A percentile compares a stretch with the other conserved stretches of the same genome.
phyloP scores from a whole-genome alignment of 2,888 invertebrate species.

The Callyntrura guangdongensis region DNA sequence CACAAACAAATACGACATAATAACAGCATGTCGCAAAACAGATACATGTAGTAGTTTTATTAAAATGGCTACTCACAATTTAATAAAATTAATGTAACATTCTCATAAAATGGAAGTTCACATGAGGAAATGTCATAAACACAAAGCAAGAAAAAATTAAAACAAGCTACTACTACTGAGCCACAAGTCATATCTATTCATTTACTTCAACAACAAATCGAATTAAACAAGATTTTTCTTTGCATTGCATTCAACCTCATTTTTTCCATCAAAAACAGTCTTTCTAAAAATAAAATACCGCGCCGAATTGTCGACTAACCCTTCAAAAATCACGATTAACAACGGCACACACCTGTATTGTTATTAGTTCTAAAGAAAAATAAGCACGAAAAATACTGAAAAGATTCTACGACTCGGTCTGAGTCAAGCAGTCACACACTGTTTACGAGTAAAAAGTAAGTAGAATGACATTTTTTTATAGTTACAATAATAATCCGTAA shows the following conservation, averaged over 20 bases:
- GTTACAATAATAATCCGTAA: not conserved
- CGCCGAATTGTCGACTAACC: not conserved
- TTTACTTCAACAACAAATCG: not conserved
- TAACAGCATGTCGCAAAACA: not conserved
- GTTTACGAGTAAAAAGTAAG: too few species aligned
- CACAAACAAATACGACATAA: not conserved
- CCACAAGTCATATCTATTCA: too few species aligned
- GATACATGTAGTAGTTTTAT: conserved; percentile 15
- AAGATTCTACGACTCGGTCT: not conserved
- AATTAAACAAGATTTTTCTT: not conserved
- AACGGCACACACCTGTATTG: not conserved
- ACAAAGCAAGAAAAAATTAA: too few species aligned
- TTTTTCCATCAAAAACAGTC: too few species aligned
- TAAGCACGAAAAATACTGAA: conserved; percentile 27
- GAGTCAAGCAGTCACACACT: not conserved
- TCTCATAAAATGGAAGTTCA: conserved; percentile 43
- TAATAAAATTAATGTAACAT: conserved; percentile 3
- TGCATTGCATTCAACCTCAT: too few species aligned
- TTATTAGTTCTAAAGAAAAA: not conserved
- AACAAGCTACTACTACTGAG: not conserved
- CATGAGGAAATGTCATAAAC: too few species aligned
- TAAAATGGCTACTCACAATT: conserved; percentile 60
- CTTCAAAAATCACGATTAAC: not conserved
- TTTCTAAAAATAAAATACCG: too few species aligned
- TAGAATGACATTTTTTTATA: not conserved